Evolutionary conservation across 2,888 invertebrate genomes (phyloP).

Genomic region (Anarsia innoxiella): DNA sequence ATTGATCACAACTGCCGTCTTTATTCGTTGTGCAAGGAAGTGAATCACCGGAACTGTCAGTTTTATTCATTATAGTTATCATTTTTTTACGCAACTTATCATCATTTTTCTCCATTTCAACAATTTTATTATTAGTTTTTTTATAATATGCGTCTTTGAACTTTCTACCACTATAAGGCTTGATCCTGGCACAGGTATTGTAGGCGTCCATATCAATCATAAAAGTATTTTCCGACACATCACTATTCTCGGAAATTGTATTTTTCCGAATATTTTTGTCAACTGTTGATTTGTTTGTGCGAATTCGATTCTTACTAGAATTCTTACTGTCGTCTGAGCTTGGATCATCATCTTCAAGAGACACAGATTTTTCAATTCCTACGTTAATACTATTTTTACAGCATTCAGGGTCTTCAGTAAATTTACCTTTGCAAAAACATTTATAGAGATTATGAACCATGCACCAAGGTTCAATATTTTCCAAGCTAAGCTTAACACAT

Average conservation of each 20-base stretch:
- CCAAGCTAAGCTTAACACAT: slow-evolving; percentile 37
- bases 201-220: neutral
- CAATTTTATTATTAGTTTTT: slow-evolving; percentile 42
- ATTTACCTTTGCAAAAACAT: slow-evolving; percentile 77
- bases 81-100: slow-evolving; percentile 37
- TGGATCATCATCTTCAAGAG: slow-evolving; percentile 1
- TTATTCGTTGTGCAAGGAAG: neutral
- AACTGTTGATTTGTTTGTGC: neutral
- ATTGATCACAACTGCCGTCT: neutral
- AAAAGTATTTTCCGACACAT: neutral
- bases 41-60: neutral
- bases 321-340: neutral
- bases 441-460: slow-evolving; percentile 79
- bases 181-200: slow-evolving; percentile 36
- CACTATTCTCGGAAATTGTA: no score
- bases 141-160: slow-evolving; percentile 39
- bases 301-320: neutral
- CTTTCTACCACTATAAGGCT: slow-evolving; percentile 40
- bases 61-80: slow-evolving; percentile 14
- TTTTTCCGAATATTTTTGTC: no score
- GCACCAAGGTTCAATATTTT: slow-evolving; percentile 77
- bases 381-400: no score
- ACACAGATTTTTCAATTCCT: slow-evolving; percentile 6
- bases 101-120: slow-evolving; percentile 53
- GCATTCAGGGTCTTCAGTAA: slow-evolving; percentile 25